Evolutionary conservation across 1,140 invertebrate genomes (phyloP), one percentile per base, ranked within the genome.

Genomic region (Drosophila bocqueti): DNA sequence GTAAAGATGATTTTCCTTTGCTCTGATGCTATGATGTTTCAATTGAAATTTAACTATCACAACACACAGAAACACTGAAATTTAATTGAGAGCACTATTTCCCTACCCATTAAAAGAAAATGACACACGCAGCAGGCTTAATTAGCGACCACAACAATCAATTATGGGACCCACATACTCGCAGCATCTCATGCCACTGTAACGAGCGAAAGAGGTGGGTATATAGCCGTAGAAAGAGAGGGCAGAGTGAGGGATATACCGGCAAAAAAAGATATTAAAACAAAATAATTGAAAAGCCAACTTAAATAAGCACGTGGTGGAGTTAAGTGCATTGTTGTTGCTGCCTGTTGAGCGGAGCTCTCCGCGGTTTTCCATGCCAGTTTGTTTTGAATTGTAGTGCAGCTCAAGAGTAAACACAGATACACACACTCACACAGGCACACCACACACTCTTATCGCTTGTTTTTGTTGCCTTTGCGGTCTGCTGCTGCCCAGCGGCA

Each of bases 231-330:
- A 74, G 18, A 21, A 26, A n/a, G 16, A 52, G 9, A 46, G n/a
- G 54, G n/a, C 46, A n/a, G 8, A n/a, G 4, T 34, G 9, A 13
- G 29, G 4, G 38, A 26, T 29, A 16, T 34, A 67, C 43, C 71
- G 71, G 83, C 79, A 52, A 50, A 29, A 76, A 64, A 77, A 67
- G 10, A n/a, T 2, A 24, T 34, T 29, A 68, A 67, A 83, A 76
- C 62, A 64, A 76, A 47, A 47, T 71, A 84, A 89, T 84, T 84
- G 78, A 90, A 78, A 81, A 80, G 71, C 65, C 65, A 76, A 87
- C 67, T 83, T 82, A 76, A 83, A 76, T 73, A 87, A 82, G 74
- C 84, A 90, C 84, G 84, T 89, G 84, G 84, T 85, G 50, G 81
- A 62, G 78, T 69, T 54, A 38, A 71, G 52, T 67, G 63, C 46